Evolutionary conservation across 2,888 invertebrate genomes (phyloP), one percentile per base, ranked within the genome.

Genomic region (Mythimna albipuncta): DNA sequence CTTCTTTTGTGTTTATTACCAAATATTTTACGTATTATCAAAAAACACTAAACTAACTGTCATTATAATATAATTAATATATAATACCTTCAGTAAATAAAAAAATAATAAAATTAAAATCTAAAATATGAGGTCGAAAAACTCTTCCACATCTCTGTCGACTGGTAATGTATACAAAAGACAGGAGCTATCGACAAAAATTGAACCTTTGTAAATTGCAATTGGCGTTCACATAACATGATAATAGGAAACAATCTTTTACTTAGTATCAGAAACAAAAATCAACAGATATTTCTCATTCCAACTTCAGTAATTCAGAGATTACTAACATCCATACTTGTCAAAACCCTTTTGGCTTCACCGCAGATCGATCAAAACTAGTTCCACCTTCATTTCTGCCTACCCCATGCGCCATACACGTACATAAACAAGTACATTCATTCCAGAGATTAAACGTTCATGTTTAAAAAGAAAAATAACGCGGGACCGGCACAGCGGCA

Each of bases 401-500:
- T 82, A 72, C 76, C 72, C 81, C 64, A 64, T 77, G 64, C 69
- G 50, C 81, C 79, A 82, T 85, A 82, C 80, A 72, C 79, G 82
- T 81, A 84, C 74, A 85, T 84, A 86, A 83, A 86, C 78, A 85
- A 79, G 85, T 85, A 84, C 86, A 85, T 86, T 86, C 85, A 86
- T 86, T 86, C 84, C 77, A 58, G 76, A 83, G 86, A 84, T 81
- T 81, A 85, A 85, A 86, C 85, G 87, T 80, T 84, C 84, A 80
- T 86, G 87, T 84, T 85, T 84, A 84, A 85, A 86, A 86, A 86
- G 81, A 86, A 86, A 86, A 84, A 86, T 81, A 85, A 83, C 82
- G 74, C 72, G 59, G 75, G 82, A 62, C 79, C 79, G 78, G 82
- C 83, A 78, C 83, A 81, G 82, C 86, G 85, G 88, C 85, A 89